Percentiles rank a stretch among this genome's conserved stretches.
These are phyloP conservation scores for Ancistrus triradiatus DNA, from an alignment of 2,113 vertebrate species.

Conservation along the genomic window DNA sequence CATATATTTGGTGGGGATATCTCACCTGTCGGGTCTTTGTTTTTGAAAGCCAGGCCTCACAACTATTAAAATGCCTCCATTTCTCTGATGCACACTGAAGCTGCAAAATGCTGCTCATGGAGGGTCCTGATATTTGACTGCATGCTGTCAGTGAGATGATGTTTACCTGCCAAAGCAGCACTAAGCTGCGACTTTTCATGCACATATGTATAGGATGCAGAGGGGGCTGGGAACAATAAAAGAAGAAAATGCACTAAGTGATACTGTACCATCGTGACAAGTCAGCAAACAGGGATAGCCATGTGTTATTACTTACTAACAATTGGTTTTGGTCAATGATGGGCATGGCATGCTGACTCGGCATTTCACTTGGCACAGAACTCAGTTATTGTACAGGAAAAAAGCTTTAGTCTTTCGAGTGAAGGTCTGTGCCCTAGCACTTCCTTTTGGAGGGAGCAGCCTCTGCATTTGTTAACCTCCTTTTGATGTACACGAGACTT, in stretches of 20 bases:
- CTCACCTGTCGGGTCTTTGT: no score
- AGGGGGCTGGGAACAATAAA: slow-evolving; percentile 23
- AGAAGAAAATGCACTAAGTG: no score
- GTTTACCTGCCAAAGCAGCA: slow-evolving; percentile 43
- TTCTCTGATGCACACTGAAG: slow-evolving; percentile 7
- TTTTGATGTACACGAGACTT: slow-evolving; percentile 50
- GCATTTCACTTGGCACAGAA: no score
- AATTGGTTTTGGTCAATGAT: slow-evolving; percentile 1
- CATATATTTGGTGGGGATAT: no score
- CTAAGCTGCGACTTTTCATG: slow-evolving; percentile 42
- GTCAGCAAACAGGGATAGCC: slow-evolving; percentile 11
- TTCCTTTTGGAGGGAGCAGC: slow-evolving; percentile 38
- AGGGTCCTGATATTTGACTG: slow-evolving; percentile 26
- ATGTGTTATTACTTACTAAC: slow-evolving; percentile 8
- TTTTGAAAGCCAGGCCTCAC: not conserved
- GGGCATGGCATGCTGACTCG: slow-evolving; percentile 1
- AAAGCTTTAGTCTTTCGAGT: no score
- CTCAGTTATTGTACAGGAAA: no score
- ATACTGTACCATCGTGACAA: not conserved
- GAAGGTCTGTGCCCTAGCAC: no score
- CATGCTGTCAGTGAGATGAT: slow-evolving; percentile 47
- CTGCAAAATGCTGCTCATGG: slow-evolving; percentile 20
- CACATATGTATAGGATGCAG: slow-evolving; percentile 31
- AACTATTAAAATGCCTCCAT: not conserved
- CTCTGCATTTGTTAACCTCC: slow-evolving; percentile 38